Conservation (phyloP, 2,797 vertebrate genomes). For the Sarcoramphus papa region DNA sequence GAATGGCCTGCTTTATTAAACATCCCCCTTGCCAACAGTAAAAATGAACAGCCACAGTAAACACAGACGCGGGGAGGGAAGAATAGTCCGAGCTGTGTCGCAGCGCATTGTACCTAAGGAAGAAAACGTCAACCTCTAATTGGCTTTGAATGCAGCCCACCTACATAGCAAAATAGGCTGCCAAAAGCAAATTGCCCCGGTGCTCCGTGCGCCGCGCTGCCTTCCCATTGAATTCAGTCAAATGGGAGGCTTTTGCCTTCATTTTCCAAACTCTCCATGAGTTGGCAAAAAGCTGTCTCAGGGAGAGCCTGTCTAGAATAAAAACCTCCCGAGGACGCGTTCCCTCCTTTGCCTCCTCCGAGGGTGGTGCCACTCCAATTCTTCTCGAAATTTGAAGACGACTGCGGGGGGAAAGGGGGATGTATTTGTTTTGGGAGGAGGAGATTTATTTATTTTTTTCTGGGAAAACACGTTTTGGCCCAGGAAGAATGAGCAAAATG, state of each 20-base stretch:
- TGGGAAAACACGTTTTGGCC: conserved; percentile 12
- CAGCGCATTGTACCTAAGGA: conserved; percentile 28
- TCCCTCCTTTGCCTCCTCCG: not conserved
- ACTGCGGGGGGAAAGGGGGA: not conserved
- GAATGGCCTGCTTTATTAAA: conserved; percentile 58
- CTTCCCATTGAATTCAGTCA: conserved; percentile 38
- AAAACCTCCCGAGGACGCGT: not conserved
- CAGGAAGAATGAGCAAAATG: conserved; percentile 19
- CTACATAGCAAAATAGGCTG: conserved; percentile 48
- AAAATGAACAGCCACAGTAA: conserved; percentile 51
- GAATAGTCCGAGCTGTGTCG: not conserved
- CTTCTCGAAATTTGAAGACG: not conserved
- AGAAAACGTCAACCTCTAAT: conserved; percentile 23
- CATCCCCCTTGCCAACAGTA: conserved; percentile 45
- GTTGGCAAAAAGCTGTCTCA: conserved; percentile 30
- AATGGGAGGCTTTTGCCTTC: conserved; percentile 35
- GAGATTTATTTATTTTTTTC: not conserved
- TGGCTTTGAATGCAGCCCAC: conserved; percentile 48
- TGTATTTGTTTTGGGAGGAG: conserved; percentile 18
- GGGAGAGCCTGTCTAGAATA: conserved; percentile 16
- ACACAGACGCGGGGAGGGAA: conserved; percentile 26
- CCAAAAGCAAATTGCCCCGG: conserved; percentile 49
- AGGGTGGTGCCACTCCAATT: not conserved
- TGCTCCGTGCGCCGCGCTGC: not conserved
- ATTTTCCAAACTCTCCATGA: conserved; percentile 35